Conservation (phyloP, 2,888 invertebrate genomes). For the Agrotis ipsilon region DNA sequence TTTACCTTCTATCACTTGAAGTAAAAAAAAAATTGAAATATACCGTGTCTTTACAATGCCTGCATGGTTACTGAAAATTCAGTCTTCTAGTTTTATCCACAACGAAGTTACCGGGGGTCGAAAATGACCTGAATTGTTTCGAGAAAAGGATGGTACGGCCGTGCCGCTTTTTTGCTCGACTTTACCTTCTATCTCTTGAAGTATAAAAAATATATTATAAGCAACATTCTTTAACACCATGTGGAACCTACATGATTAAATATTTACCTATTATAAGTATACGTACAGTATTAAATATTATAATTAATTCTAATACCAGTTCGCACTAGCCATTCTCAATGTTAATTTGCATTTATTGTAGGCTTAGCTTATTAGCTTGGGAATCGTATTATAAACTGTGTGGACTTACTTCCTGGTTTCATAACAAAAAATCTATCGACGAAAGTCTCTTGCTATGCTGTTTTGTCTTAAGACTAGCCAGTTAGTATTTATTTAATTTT, state of each 20-base stretch:
- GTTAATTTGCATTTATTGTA: slow-evolving; percentile 42
- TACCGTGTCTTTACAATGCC: too few relatives aligned
- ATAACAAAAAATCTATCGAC: not conserved
- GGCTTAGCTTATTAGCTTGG: slow-evolving; percentile 22
- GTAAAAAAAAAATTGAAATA: too few relatives aligned
- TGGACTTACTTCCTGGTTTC: slow-evolving; percentile 38
- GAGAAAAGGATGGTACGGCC: too few relatives aligned
- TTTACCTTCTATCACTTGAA: not conserved
- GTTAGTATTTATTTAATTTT: not conserved
- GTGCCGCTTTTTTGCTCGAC: too few relatives aligned
- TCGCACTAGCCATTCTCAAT: slow-evolving; percentile 43
- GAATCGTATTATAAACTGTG: slow-evolving; percentile 7
- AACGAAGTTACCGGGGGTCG: too few relatives aligned
- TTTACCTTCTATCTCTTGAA: not conserved
- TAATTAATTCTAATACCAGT: slow-evolving; percentile 46
- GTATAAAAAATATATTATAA: not conserved
- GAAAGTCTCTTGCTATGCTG: too few relatives aligned
- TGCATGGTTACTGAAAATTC: too few relatives aligned
- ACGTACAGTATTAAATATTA: slow-evolving; percentile 38
- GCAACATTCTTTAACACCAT: slow-evolving; percentile 7
- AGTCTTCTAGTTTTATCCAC: too few relatives aligned
- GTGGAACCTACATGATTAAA: slow-evolving; percentile 10
- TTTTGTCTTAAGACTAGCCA: too few relatives aligned
- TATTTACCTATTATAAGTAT: not conserved
- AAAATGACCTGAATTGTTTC: too few relatives aligned